Percentiles rank a stretch among this genome's conserved stretches.
Conservation (phyloP, 2,797 vertebrate genomes). For the Sebastes miniatus region DNA sequence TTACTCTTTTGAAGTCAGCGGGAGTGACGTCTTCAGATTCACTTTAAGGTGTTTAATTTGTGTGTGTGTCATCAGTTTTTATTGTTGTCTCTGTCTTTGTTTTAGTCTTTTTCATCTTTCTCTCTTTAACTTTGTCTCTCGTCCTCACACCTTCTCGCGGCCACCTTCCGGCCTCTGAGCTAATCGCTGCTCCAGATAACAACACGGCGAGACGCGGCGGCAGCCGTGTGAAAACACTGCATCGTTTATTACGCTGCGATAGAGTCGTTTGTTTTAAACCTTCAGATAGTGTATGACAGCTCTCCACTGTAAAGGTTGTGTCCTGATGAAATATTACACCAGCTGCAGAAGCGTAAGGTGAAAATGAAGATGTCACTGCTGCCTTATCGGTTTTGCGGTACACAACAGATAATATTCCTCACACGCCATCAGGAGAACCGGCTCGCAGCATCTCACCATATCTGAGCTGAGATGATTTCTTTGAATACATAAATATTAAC, state of each 20-base stretch:
- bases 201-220: background rate
- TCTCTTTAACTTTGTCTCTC: background rate
- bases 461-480: background rate
- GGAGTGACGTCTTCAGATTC: background rate
- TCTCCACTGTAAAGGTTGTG: slow-evolving; percentile 38
- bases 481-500: slow-evolving; percentile 25
- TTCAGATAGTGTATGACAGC: slow-evolving; percentile 37
- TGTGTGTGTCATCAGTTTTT: background rate
- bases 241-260: slow-evolving; percentile 24
- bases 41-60: background rate
- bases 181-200: slow-evolving; percentile 24
- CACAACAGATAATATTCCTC: slow-evolving; percentile 10
- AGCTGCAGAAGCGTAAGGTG: slow-evolving; percentile 20
- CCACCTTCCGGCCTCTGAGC: slow-evolving; percentile 3
- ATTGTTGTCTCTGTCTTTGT: background rate
- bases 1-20: slow-evolving; percentile 3
- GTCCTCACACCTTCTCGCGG: background rate
- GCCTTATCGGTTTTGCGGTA: slow-evolving; percentile 44
- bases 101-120: background rate
- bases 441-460: background rate
- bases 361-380: slow-evolving; percentile 26
- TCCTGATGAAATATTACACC: slow-evolving; percentile 60
- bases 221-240: background rate
- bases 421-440: background rate
- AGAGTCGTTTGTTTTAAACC: slow-evolving; percentile 26